Evolutionary conservation across 2,888 invertebrate genomes (phyloP), one percentile per base, ranked within the genome.

Genomic region (Cryptosula pallasiana): DNA sequence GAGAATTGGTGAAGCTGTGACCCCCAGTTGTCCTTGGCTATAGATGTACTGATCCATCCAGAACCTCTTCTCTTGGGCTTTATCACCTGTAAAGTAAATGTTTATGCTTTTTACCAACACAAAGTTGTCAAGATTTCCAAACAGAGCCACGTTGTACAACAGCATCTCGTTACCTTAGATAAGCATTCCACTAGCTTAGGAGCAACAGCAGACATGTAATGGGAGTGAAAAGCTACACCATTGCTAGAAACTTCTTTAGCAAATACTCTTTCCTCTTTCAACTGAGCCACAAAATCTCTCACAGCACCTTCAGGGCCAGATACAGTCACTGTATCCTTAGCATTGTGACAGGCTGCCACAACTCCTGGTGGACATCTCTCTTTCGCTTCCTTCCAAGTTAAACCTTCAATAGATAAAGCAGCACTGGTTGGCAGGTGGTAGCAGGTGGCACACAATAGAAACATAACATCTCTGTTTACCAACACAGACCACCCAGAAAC

Each of bases 1-100:
- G 94, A 95, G 78, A 90, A 87, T 81, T 90, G 89, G 0, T 95
- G 92, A 55, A 93, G 83, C 0, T 91, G 89, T 0, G 90, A 88
- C 76, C 88, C 88, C 95, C 95, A 96, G 69, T 90, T 88, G 1
- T 88, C 87, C 85, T 93, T 91, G 0, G 96, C 94, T 79, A 98
- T 91, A 71, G 96, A 96, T 29, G 95, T 92, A 74, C 95, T 94
- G 73, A 98, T 88, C 98, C 99, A 99, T 78, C 90, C 90, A 0
- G 88, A 76, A 0, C 91, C 89, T 76, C 98, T 89, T 75, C 90
- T 90, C 84, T 91, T 92, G 0, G 94, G 91, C 73, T 87, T 88
- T 79, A 97, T 92, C 72, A 95, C 90, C 85, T 90, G 75, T 1
- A 76, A 20, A n/a, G n/a, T n/a, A n/a, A n/a, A n/a, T n/a, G n/a